Base-by-base conservation (phyloP, 2,888 invertebrate species). In the Leptinotarsa tumamoca region DNA sequence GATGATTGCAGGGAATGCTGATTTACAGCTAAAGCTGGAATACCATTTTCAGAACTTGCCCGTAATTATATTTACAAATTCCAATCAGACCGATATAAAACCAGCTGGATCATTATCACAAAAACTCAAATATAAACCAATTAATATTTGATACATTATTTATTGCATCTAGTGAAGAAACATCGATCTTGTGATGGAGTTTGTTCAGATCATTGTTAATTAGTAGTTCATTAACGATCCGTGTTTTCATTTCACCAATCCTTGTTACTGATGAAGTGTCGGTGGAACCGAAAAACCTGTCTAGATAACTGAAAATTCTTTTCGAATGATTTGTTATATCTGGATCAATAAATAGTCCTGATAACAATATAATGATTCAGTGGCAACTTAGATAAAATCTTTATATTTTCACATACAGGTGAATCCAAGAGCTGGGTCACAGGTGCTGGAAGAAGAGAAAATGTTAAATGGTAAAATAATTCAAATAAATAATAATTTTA, bases 41-140 rank as follows among this genome's bases (percentile, higher is more conserved):
- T 75, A 68, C 77, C 78, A 75, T 79, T 79, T 79, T 75, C 72
- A 78, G 77, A 79, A 78, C 74, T 74, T 67, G 79, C 72, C 71
- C 67, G 58, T 58, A 58, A 78, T 78, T 76, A 78, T 78, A 78
- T 78, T 76, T 76, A 76, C 78, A 78, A 74, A 78, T 78, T 78
- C 63, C 66, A 68, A 54, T 50, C 50, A 52, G 63, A 63, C 68
- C 66, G 51, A 71, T 54, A 63, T 68, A 72, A 67, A 72, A 74
- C 56, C 63, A 71, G 63, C 66, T 23, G 56, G 67, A 69, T 69
- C 63, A 54, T 50, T 69, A 72, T 61, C 56, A 33, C 67, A 74
- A 74, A 69, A 68, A 67, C 67, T 70, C 56, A 61, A 68, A 71
- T 51, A 75, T 74, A 58, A 71, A 78, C 71, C 75, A 71, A 73